Evolutionary conservation across 2,113 vertebrate species (phyloP), one percentile per base, ranked within the genome.

Genomic region (Acrocephalus kingi): DNA sequence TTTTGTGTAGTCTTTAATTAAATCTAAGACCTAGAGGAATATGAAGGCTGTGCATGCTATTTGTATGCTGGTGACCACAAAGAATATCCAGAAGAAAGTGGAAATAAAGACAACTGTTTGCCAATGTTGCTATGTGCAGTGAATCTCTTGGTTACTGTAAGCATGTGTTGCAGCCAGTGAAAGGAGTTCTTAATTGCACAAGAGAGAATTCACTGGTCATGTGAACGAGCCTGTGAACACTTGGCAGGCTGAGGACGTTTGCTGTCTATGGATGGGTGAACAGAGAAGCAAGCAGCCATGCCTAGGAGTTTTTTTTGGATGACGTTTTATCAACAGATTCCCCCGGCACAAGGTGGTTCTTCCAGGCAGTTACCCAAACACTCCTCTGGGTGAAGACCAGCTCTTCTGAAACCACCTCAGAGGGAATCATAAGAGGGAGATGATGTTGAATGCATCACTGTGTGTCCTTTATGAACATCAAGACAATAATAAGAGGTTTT

Each of bases 191-290:
- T 35, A 41, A 51, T 62, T 7, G 30, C 69, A n/a, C 43, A 33
- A 45, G 41, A 51, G 33, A 64, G 18, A 39, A 27, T 43, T 87
- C 64, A 16, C 25, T 31, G 48, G 15, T 39, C 23, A 9, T 4
- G 4, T 31, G 35, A 89, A 45, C 0, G 0, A 89, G 30, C 19
- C 31, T 5, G 2, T 17, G 46, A 72, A 45, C 0, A 0, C 22
- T 72, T 85, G 66, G 35, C 71, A 93, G 62, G 35, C 74, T 68
- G 27, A 0, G 3, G 58, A 41, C 2, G 11, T 31, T 56, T 75
- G 27, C 48, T 91, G 12, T 23, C 66, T 41, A 4, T 41, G 61
- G 76, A 43, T 35, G 35, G 20, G 20, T 66, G 67, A 73, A 20
- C 2, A 22, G 10, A 81, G 43, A 18, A 64, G 43, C 23, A 80